These are phyloP conservation scores for Dasyornis broadbenti DNA, from an alignment of 2,113 vertebrate genomes.

Conservation along the genomic window DNA sequence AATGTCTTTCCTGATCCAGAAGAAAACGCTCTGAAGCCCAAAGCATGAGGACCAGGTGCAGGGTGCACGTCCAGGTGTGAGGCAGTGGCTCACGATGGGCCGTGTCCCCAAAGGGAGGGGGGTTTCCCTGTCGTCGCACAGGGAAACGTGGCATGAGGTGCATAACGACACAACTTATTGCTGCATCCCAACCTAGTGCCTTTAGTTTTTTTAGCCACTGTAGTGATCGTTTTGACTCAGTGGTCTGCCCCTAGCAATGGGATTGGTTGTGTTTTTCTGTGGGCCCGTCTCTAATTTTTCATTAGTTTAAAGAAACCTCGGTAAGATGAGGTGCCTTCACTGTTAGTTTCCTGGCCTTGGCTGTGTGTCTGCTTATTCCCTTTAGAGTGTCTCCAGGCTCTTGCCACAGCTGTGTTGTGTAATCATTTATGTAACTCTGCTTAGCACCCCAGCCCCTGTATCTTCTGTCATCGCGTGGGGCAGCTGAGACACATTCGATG, in stretches of 20 bases:
- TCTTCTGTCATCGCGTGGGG: not conserved
- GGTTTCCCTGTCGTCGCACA: not conserved
- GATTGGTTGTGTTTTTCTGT: not conserved
- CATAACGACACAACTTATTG: fast-evolving
- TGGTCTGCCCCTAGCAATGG: not conserved
- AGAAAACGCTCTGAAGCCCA: not conserved
- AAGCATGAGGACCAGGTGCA: not conserved
- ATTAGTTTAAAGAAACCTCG: not conserved
- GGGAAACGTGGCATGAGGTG: fast-evolving
- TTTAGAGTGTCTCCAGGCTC: not conserved
- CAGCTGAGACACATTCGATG: not conserved
- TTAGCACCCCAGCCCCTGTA: not conserved
- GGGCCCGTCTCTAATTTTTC: not conserved
- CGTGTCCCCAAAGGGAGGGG: not conserved
- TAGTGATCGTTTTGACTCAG: not conserved
- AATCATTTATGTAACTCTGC: not conserved
- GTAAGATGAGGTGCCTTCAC: not conserved
- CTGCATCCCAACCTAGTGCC: not conserved
- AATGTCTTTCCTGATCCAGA: not conserved
- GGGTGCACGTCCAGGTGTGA: not conserved
- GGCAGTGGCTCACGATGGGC: fast-evolving
- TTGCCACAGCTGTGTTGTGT: not conserved
- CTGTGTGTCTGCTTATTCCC: not conserved
- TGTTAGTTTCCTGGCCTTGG: not conserved
- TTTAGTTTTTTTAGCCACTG: not conserved